These are phyloP conservation scores for Microcebus tavaratra DNA, from an alignment of 2,113 vertebrate species.

Conservation along the genomic window DNA sequence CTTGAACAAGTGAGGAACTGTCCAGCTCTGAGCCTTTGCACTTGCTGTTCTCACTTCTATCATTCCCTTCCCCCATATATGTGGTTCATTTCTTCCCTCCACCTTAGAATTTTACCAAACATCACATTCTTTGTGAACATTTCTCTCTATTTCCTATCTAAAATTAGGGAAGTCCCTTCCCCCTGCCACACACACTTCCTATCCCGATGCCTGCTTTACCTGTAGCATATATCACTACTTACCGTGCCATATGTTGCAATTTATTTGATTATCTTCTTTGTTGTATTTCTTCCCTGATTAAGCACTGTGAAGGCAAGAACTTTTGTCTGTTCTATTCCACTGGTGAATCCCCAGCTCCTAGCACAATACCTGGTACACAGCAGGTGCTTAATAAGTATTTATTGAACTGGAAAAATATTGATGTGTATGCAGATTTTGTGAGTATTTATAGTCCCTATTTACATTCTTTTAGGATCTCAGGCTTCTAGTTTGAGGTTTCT, in stretches of 20 bases:
- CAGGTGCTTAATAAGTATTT: background rate
- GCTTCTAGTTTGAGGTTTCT: background rate
- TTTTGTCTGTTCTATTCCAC: background rate
- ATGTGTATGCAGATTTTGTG: background rate
- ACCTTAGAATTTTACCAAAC: background rate
- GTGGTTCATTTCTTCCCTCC: background rate
- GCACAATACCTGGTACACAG: background rate
- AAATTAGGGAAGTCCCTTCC: background rate
- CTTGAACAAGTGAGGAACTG: background rate
- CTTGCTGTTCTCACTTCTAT: background rate
- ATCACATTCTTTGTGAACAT: background rate
- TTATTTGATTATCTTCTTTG: background rate
- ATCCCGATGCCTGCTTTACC: background rate
- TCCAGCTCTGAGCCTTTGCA: background rate
- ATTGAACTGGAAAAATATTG: background rate
- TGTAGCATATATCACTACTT: background rate
- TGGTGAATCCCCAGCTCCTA: background rate
- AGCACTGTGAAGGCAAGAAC: background rate
- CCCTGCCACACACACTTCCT: background rate
- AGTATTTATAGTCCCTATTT: background rate
- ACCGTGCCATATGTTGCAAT: background rate
- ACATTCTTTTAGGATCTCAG: background rate
- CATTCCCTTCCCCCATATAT: background rate
- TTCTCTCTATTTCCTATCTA: background rate
- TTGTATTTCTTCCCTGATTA: background rate